Percentiles rank a stretch among this genome's conserved stretches.
phyloP scores from a whole-genome alignment of 2,888 invertebrate species.

The Rhogogaster chlorosoma region DNA sequence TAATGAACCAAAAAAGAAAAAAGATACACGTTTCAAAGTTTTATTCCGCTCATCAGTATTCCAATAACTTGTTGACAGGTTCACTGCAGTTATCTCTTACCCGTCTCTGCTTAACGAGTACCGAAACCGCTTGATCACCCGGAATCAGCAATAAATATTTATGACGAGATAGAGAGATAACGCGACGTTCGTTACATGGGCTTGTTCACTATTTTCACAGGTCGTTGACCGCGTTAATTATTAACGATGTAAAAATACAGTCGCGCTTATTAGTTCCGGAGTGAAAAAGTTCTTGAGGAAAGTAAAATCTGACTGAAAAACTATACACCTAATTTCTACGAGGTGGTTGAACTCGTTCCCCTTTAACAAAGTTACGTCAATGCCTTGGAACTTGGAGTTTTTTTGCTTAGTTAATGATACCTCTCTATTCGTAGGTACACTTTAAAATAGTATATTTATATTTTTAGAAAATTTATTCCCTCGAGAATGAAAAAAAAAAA shows the following conservation, averaged over 20 bases:
- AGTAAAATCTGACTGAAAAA: background rate
- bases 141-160: background rate
- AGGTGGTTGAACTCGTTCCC: slow-evolving; percentile 5
- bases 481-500: too few species aligned
- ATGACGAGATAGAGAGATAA: background rate
- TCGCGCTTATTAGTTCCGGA: background rate
- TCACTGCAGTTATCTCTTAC: background rate
- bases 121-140: background rate
- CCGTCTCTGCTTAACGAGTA: background rate
- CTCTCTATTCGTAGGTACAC: background rate
- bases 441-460: too few species aligned
- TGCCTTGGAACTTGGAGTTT: background rate
- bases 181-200: background rate
- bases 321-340: background rate
- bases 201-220: background rate
- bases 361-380: background rate
- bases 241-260: background rate
- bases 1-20: background rate
- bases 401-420: background rate
- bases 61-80: background rate
- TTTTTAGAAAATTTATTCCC: too few species aligned
- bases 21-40: background rate
- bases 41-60: background rate
- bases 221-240: background rate
- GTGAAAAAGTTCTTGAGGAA: background rate